Conservation (phyloP, 2,113 vertebrate species). For the Pteruthius melanotis region DNA sequence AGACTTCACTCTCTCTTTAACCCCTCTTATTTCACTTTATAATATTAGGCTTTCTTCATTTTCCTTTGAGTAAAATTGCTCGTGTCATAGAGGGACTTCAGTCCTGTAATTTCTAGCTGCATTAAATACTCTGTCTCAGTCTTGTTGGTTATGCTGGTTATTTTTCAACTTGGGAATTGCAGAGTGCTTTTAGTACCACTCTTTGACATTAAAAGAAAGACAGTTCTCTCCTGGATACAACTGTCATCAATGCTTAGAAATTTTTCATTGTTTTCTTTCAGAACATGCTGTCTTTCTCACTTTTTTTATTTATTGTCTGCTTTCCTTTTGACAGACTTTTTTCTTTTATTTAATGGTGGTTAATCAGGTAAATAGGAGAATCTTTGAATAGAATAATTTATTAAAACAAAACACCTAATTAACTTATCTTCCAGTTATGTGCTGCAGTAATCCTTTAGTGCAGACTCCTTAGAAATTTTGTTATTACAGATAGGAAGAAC, state of each 20-base stretch:
- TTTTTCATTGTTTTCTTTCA: not conserved
- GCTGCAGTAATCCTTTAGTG: conserved; percentile 11
- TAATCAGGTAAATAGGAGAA: not conserved
- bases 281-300: not conserved
- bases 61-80: not conserved
- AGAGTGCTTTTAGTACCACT: not conserved
- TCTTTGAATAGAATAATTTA: not conserved
- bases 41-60: not conserved
- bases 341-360: not conserved
- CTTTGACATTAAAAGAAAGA: not conserved
- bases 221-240: not conserved
- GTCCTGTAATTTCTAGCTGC: not conserved
- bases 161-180: not conserved
- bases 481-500: conserved; percentile 7
- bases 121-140: not conserved
- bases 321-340: not conserved
- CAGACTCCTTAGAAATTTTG: not conserved
- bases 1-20: not conserved
- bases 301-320: not conserved
- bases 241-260: not conserved
- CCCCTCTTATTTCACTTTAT: not conserved
- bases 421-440: not conserved
- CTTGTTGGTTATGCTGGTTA: not conserved
- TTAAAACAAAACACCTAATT: conserved; percentile 13
- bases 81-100: rapidly evolving